phyloP scores from a whole-genome alignment of 2,113 vertebrate genomes.

The Atlantisia rogersi region DNA sequence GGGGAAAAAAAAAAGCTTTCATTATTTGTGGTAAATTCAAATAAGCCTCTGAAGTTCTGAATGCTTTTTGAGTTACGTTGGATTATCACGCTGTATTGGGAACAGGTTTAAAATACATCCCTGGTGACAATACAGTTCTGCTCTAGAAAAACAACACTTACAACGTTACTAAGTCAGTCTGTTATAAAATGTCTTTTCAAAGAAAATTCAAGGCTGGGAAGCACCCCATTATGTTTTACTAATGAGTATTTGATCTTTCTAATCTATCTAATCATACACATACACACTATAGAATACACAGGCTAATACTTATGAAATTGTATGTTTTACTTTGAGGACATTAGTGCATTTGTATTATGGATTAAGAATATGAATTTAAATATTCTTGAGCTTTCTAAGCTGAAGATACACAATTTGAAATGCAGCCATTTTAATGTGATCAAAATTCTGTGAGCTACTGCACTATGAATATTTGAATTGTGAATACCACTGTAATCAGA shows the following conservation, averaged over 20 bases:
- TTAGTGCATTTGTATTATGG: constrained; percentile 66
- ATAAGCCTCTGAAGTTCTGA: background rate
- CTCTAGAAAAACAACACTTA: constrained; percentile 9
- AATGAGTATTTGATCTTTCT: constrained; percentile 68
- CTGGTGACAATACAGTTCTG: background rate
- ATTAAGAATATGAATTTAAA: constrained; percentile 69
- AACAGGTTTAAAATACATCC: constrained; percentile 5
- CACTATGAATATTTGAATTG: constrained; percentile 37
- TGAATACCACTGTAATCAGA: constrained; percentile 61
- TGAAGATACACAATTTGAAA: constrained; percentile 48
- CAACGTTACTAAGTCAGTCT: constrained; percentile 5
- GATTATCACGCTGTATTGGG: background rate
- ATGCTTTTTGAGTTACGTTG: background rate
- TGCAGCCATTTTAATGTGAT: constrained; percentile 54
- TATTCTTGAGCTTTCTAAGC: constrained; percentile 60
- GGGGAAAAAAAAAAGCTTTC: background rate
- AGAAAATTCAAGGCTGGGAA: background rate
- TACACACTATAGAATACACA: constrained; percentile 18
- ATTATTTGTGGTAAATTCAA: constrained; percentile 32
- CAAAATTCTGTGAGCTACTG: constrained; percentile 42
- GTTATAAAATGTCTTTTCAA: constrained; percentile 15
- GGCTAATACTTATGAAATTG: constrained; percentile 64
- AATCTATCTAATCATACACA: constrained; percentile 68
- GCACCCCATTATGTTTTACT: constrained; percentile 57
- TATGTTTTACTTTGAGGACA: constrained; percentile 68